Evolutionary conservation across 2,113 vertebrate species (phyloP), one percentile per base, ranked within the genome.

Genomic region (Electrona antarctica): DNA sequence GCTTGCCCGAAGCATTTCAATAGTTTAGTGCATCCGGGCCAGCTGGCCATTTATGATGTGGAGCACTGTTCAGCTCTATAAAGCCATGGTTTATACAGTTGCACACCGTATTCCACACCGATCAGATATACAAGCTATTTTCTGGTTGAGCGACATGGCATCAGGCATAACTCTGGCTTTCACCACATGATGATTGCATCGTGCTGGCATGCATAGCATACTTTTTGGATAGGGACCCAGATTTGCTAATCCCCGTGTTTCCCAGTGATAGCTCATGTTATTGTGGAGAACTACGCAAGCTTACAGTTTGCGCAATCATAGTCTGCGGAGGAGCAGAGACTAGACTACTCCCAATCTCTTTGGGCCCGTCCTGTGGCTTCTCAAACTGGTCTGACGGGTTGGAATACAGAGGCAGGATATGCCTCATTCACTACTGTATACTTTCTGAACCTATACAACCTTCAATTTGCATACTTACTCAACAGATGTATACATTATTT

Each of bases 331-430:
- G 64, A 85, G 62, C 29, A 65, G 56, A 62, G 15, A 9, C 55
- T 56, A 58, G 68, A 63, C 74, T 64, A 63, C 84, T 88, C 85
- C 85, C 78, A 62, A 66, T 82, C 74, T 74, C 82, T 73, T 51
- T 67, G 49, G 83, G 77, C 71, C 73, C 52, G 64, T 64, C 58
- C 14, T 68, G 72, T 77, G 69, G 21, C 67, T 77, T 55, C 48
- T 65, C 33, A 85, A 92, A 92, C 92, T 83, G 85, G 92, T 89
- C 59, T 13, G 74, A 90, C 92, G 62, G 85, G 90, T 92, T 86
- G 63, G 60, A 41, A 78, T 52, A 60, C 63, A 80, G 6, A 79
- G 75, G 60, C 72, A 69, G 72, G 14, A 33, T 70, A 72, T 78
- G 61, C 60, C 8, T 8, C 76, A 69, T 68, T 46, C 69, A 62